Evolutionary conservation across 2,888 invertebrate species (phyloP).

Genomic region (Plutella xylostella): DNA sequence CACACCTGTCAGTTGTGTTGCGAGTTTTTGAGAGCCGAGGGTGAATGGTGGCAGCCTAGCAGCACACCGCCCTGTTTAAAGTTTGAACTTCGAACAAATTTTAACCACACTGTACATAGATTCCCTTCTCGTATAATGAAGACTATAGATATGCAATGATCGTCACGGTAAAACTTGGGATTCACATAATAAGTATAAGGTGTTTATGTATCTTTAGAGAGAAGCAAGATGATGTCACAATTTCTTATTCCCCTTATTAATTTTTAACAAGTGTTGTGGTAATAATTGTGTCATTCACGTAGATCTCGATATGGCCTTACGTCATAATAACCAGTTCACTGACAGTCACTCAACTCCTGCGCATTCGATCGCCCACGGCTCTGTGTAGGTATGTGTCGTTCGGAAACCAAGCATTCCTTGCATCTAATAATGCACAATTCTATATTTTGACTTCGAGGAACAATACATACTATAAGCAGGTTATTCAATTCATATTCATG

Average conservation of each 20-base stretch:
- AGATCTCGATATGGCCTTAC: conserved; percentile 41
- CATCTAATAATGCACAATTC: too few relatives aligned
- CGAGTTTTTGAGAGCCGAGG: conserved; percentile 64
- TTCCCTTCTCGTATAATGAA: too few relatives aligned
- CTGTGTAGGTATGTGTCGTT: too few relatives aligned
- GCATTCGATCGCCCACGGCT: conserved; percentile 55
- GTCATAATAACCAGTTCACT: conserved; percentile 59
- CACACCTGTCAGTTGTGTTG: conserved; percentile 68
- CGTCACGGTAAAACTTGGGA: too few relatives aligned
- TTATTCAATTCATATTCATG: too few relatives aligned
- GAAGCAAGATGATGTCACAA: background rate
- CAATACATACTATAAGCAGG: too few relatives aligned
- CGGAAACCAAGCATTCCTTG: background rate
- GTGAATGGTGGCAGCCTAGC: conserved; percentile 46
- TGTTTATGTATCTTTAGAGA: too few relatives aligned
- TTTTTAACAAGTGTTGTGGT: conserved; percentile 11
- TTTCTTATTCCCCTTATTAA: background rate
- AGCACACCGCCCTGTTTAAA: conserved; percentile 48
- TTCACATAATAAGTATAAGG: too few relatives aligned
- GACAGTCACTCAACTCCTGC: conserved; percentile 44
- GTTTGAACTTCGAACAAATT: conserved; percentile 35
- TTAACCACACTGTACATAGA: too few relatives aligned
- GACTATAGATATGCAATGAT: too few relatives aligned
- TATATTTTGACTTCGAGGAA: too few relatives aligned
- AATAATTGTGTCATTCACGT: conserved; percentile 31